Conservation (phyloP, 2,888 invertebrate genomes). For the Hydroisotoma schaefferi region DNA sequence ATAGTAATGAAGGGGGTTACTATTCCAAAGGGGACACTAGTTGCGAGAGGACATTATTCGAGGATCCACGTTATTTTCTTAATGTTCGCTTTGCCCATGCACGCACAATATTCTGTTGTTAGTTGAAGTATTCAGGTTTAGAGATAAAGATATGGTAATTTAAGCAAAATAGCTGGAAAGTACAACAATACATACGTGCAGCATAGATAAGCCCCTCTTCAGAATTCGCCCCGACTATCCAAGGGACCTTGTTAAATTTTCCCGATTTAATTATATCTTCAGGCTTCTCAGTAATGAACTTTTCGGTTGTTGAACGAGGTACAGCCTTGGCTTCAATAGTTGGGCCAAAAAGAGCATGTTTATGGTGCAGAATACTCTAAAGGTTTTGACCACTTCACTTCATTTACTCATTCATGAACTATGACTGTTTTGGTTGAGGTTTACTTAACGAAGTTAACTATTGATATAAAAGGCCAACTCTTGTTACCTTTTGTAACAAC, state of each 20-base stretch:
- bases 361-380: constrained; percentile 25
- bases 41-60: no score
- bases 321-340: constrained; percentile 27
- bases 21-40: no score
- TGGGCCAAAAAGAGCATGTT: constrained; percentile 28
- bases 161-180: constrained; percentile 1
- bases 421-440: neutral
- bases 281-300: constrained; percentile 15
- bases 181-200: constrained; percentile 22
- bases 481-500: no score
- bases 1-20: no score
- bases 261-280: constrained; percentile 28
- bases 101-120: no score
- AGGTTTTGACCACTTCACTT: no score
- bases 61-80: no score
- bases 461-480: neutral
- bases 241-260: constrained; percentile 25
- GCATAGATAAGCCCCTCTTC: constrained; percentile 41
- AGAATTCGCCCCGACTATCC: constrained; percentile 36
- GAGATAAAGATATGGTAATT: neutral
- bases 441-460: neutral
- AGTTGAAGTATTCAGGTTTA: no score
- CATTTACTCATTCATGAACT: neutral
- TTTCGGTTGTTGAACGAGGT: neutral
- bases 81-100: no score